phyloP scores from a whole-genome alignment of 2,888 invertebrate genomes.

The Minunthozetes semirufus region DNA sequence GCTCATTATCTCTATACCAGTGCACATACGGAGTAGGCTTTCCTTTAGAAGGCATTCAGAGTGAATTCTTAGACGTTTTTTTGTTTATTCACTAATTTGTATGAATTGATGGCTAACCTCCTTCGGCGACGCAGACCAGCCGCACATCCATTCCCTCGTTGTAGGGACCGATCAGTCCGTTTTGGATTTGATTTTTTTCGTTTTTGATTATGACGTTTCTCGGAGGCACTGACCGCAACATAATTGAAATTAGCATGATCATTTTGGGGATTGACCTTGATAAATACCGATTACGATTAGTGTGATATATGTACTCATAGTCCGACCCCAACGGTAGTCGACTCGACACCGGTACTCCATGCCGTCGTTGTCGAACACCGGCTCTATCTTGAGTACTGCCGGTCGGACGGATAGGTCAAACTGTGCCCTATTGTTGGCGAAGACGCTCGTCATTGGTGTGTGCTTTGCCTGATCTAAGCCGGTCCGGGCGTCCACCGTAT shows the following conservation, averaged over 20 bases:
- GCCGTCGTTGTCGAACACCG: slow-evolving; percentile 38
- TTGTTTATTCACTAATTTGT: too few relatives aligned
- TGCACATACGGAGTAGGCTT: slow-evolving; percentile 24
- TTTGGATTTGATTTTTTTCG: slow-evolving; percentile 27
- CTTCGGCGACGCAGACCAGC: slow-evolving; percentile 22
- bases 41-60: neutral
- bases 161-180: slow-evolving; percentile 32
- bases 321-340: slow-evolving; percentile 40
- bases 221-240: neutral
- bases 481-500: slow-evolving; percentile 39
- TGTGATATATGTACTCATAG: slow-evolving; percentile 71
- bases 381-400: slow-evolving; percentile 37
- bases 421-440: slow-evolving; percentile 61
- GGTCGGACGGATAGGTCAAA: slow-evolving; percentile 38
- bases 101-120: slow-evolving; percentile 2
- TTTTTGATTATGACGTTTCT: slow-evolving; percentile 1
- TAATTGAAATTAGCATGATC: slow-evolving; percentile 69
- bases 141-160: slow-evolving; percentile 28
- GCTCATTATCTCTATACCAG: slow-evolving; percentile 33
- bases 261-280: slow-evolving; percentile 47
- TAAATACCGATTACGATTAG: slow-evolving; percentile 71
- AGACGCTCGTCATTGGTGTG: slow-evolving; percentile 38
- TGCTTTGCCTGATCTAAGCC: slow-evolving; percentile 48
- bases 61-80: too few relatives aligned
- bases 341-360: slow-evolving; percentile 41